Percentiles rank a stretch among this genome's conserved stretches.
These are phyloP conservation scores for Hylia prasina DNA, from an alignment of 2,113 vertebrate genomes.

Conservation along the genomic window DNA sequence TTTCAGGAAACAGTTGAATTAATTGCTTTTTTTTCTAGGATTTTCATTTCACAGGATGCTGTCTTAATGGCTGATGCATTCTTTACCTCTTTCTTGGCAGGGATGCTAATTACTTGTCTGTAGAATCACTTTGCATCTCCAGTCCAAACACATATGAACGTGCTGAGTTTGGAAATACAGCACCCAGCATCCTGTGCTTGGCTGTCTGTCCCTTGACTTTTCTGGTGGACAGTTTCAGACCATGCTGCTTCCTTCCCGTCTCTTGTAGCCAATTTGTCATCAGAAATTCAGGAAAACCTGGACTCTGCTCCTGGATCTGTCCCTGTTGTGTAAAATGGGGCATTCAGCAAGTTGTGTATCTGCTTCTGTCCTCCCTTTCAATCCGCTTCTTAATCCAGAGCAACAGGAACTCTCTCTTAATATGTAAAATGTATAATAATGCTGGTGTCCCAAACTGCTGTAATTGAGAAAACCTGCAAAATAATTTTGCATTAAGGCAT, in stretches of 20 bases:
- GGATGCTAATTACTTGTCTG: conserved; percentile 47
- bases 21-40: background rate
- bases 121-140: conserved; percentile 39
- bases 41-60: conserved; percentile 37
- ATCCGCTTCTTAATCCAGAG: background rate
- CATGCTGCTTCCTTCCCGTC: conserved; percentile 7
- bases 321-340: background rate
- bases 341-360: background rate
- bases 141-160: background rate
- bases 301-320: background rate
- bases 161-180: background rate
- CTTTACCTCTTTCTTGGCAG: conserved; percentile 39
- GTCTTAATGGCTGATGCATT: conserved; percentile 13
- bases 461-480: background rate
- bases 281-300: background rate
- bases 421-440: background rate
- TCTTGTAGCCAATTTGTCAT: conserved; percentile 14
- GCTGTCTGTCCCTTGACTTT: background rate
- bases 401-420: background rate
- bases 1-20: conserved; percentile 35
- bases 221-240: conserved; percentile 13
- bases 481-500: background rate
- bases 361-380: background rate
- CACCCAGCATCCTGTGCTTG: conserved; percentile 1
- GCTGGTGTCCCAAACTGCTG: background rate